Percentiles rank a stretch among this genome's conserved stretches.
Conservation (phyloP, 2,888 invertebrate genomes). For the Aricia artaxerxes region DNA sequence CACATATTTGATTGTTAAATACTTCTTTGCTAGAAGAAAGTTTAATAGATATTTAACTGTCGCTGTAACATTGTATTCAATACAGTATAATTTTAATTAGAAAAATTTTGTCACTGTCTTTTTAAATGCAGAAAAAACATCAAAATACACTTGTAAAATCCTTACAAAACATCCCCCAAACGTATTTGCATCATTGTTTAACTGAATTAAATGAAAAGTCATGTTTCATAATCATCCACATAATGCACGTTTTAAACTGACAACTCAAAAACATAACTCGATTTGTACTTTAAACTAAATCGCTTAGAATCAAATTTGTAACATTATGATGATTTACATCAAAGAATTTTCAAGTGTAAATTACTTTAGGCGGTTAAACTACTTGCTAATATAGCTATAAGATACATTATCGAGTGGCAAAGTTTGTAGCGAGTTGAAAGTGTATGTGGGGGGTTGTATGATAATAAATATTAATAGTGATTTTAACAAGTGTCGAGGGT, state of each 20-base stretch:
- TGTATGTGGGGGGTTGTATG: slow-evolving; percentile 20
- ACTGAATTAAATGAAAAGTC: slow-evolving; percentile 10
- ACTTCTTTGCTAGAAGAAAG: too few relatives aligned
- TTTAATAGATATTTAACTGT: not conserved
- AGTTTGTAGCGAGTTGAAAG: not conserved
- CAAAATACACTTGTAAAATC: not conserved
- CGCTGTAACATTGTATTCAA: not conserved
- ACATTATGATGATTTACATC: slow-evolving; percentile 9
- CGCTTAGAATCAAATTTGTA: slow-evolving; percentile 29
- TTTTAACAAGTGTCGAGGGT: slow-evolving; percentile 28
- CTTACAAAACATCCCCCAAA: not conserved
- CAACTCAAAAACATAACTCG: slow-evolving; percentile 26
- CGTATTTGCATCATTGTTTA: not conserved
- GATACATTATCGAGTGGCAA: not conserved
- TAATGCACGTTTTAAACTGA: slow-evolving; percentile 3
- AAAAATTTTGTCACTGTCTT: not conserved
- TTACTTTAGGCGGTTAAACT: not conserved
- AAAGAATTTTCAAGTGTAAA: not conserved
- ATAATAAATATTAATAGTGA: slow-evolving; percentile 31
- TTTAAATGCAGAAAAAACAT: not conserved
- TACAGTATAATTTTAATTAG: not conserved
- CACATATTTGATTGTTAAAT: too few relatives aligned
- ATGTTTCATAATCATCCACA: not conserved
- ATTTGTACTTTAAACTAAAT: slow-evolving; percentile 23
- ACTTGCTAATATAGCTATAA: not conserved